phyloP scores from a whole-genome alignment of 2,797 vertebrate species.

The Cirrhinus molitorella region DNA sequence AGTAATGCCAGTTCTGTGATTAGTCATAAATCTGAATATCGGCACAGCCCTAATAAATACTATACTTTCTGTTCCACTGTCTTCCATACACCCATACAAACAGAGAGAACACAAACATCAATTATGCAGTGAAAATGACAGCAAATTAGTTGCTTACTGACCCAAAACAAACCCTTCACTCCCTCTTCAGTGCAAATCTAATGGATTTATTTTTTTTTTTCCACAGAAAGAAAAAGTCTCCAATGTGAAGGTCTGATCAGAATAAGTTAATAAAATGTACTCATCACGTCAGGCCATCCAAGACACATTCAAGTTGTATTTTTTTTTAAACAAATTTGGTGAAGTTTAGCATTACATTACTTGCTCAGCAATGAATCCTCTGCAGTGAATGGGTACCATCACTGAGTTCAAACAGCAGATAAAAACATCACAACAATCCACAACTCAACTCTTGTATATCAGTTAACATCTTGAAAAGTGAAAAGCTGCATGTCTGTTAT shows the following conservation, averaged over 20 bases:
- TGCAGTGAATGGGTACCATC: too few relatives aligned
- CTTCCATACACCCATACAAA: background rate
- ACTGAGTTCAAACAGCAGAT: background rate
- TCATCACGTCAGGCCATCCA: background rate
- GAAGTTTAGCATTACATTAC: background rate
- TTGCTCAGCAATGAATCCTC: background rate
- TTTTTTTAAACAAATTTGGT: background rate
- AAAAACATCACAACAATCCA: background rate
- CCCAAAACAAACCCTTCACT: background rate
- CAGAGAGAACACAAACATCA: background rate
- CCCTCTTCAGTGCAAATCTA: background rate
- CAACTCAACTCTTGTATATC: background rate
- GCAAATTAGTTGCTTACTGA: background rate
- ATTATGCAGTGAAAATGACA: background rate
- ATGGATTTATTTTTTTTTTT: background rate
- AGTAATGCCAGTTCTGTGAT: too few relatives aligned
- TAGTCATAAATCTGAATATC: too few relatives aligned
- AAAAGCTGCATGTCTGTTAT: background rate
- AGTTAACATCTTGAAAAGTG: background rate
- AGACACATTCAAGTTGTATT: background rate
- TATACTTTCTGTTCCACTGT: background rate
- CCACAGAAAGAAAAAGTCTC: background rate
- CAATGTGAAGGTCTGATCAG: background rate
- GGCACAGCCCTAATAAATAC: too few relatives aligned
- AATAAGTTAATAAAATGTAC: background rate